Evolutionary conservation across 2,888 invertebrate species (phyloP).

Genomic region (Xanthia icteritia): DNA sequence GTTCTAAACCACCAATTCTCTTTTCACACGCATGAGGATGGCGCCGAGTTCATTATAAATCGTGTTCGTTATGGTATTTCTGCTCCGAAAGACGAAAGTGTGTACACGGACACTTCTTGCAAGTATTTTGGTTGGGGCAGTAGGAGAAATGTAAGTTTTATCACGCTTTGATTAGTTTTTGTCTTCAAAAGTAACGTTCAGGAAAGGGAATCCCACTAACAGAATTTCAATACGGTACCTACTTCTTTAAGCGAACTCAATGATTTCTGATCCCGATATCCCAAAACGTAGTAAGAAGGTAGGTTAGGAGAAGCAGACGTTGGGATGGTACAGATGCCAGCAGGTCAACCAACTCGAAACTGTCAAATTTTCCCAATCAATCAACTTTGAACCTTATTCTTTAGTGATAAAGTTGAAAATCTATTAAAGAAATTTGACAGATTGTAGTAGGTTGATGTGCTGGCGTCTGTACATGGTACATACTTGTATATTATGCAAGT

Average conservation of each 20-base stretch:
- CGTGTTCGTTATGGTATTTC: constrained; percentile 80
- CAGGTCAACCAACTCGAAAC: too few species aligned
- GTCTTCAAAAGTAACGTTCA: background rate
- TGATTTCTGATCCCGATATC: background rate
- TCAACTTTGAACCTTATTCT: too few species aligned
- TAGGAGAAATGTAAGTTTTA: constrained; percentile 81
- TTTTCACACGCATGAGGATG: constrained; percentile 74
- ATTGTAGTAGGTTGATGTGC: too few species aligned
- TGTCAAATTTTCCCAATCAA: too few species aligned
- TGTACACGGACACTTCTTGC: constrained; percentile 69
- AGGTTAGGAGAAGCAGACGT: background rate
- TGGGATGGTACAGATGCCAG: too few species aligned
- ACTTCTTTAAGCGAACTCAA: background rate
- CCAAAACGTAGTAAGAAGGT: background rate
- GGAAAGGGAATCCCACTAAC: background rate
- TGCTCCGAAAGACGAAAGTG: constrained; percentile 40
- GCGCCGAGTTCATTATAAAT: constrained; percentile 78
- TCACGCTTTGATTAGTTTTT: background rate
- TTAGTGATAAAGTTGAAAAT: too few species aligned
- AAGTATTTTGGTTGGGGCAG: constrained; percentile 84
- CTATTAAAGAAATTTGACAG: too few species aligned
- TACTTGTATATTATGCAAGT: background rate
- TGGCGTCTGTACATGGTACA: too few species aligned
- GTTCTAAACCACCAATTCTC: constrained; percentile 78
- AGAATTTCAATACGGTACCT: background rate